phyloP scores from a whole-genome alignment of 2,797 vertebrate genomes.

The Linurgus olivaceus region DNA sequence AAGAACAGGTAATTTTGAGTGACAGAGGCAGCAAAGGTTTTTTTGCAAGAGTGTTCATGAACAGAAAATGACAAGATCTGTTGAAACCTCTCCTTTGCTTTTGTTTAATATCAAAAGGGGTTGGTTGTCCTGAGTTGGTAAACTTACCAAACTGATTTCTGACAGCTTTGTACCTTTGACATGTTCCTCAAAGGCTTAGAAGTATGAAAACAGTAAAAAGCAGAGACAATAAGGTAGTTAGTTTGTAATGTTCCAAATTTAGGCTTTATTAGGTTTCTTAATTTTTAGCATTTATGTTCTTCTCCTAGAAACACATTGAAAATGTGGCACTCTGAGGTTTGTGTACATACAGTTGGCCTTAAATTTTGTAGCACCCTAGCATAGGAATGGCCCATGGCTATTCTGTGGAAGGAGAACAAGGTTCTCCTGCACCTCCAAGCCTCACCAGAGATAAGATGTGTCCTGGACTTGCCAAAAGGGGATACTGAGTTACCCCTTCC shows the following conservation, averaged over 20 bases:
- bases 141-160: neutral
- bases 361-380: neutral
- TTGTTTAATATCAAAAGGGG: neutral
- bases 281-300: rapidly evolving
- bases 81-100: neutral
- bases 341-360: neutral
- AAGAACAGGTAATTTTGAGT: neutral
- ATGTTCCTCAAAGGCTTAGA: neutral
- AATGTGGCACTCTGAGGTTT: neutral
- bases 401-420: neutral
- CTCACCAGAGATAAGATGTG: too few species aligned
- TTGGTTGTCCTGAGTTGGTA: neutral
- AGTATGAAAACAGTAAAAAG: neutral
- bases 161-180: neutral
- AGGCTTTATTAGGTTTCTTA: neutral
- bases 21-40: neutral
- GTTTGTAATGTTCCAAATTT: neutral
- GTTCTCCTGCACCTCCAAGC: neutral
- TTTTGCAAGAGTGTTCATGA: neutral
- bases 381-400: rapidly evolving
- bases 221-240: neutral
- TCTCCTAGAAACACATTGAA: neutral
- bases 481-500: neutral
- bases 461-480: neutral
- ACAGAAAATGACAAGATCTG: neutral